Conservation (phyloP, 2,113 vertebrate species). For the Phalacrocorax carbo region DNA sequence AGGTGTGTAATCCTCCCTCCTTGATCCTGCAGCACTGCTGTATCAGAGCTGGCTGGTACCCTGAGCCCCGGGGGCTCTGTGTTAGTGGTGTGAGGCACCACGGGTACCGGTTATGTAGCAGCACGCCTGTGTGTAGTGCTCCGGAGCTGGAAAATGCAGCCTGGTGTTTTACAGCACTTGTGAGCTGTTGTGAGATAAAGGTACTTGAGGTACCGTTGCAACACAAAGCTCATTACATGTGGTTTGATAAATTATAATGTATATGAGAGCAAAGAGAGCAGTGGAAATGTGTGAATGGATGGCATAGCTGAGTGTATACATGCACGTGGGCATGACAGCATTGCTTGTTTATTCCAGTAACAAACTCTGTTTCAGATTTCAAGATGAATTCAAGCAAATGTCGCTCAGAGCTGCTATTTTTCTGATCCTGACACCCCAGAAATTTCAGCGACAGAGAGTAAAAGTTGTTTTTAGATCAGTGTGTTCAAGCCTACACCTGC, state of each 20-base stretch:
- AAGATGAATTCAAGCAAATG: neutral
- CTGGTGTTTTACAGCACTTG: neutral
- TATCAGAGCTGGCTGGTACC: neutral
- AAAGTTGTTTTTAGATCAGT: neutral
- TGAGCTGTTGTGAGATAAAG: neutral
- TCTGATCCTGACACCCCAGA: neutral
- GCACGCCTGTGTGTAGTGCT: neutral
- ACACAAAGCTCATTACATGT: neutral
- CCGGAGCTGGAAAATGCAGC: neutral
- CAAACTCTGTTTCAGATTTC: neutral
- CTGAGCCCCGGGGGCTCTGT: fast-evolving
- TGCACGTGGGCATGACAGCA: neutral
- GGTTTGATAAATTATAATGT: neutral
- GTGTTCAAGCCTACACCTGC: neutral
- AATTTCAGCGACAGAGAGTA: neutral
- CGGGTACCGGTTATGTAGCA: neutral
- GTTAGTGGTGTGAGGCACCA: neutral
- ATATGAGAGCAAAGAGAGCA: neutral
- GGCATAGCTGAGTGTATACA: neutral
- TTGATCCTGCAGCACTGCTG: neutral
- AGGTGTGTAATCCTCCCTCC: neutral
- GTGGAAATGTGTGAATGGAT: neutral
- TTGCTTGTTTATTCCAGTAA: neutral
- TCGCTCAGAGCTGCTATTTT: neutral
- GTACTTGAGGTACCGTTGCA: neutral